Evolutionary conservation across 2,113 vertebrate genomes (phyloP).

Genomic region (Hepsetus odoe): DNA sequence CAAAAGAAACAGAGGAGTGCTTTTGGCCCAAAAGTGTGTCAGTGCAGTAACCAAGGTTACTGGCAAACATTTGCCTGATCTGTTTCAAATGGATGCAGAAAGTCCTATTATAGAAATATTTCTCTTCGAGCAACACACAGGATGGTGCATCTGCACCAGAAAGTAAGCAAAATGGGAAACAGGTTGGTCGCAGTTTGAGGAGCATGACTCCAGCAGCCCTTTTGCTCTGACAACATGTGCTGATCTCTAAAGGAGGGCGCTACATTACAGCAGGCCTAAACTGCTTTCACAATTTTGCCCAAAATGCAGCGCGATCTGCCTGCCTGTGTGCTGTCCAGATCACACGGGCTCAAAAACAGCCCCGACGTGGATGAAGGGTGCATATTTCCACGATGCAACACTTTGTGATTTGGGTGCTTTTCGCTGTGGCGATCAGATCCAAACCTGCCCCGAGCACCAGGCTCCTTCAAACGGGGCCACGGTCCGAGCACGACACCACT

Average conservation of each 20-base stretch:
- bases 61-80: constrained; percentile 17
- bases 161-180: neutral
- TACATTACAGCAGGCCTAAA: constrained; percentile 39
- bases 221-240: constrained; percentile 35
- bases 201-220: neutral
- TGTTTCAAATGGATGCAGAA: neutral
- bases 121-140: neutral
- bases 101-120: neutral
- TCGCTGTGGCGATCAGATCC: neutral
- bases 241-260: neutral
- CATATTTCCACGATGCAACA: neutral
- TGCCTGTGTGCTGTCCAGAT: neutral
- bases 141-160: neutral
- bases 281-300: constrained; percentile 4
- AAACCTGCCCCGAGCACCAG: neutral
- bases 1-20: constrained; percentile 22
- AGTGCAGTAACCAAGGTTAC: constrained; percentile 24
- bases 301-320: neutral
- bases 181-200: neutral
- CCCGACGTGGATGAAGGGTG: neutral
- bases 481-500: neutral
- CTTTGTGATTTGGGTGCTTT: neutral
- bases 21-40: constrained; percentile 18
- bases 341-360: neutral
- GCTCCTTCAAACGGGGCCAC: neutral